Conservation (phyloP, 2,797 vertebrate genomes). For the Bufotes viridis region DNA sequence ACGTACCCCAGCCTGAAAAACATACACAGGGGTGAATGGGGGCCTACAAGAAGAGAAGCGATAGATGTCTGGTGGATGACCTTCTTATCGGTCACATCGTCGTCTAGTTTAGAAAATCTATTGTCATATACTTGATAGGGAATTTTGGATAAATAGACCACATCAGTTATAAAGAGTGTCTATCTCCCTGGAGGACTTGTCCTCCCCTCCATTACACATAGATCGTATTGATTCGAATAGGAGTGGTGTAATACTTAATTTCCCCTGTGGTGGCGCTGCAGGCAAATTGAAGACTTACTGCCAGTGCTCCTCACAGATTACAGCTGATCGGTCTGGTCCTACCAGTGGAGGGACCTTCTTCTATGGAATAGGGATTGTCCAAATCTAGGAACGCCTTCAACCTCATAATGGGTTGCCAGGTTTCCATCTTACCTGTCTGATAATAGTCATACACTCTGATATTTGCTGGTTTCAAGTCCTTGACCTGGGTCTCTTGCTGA, state of each 20-base stretch:
- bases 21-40: too few relatives aligned
- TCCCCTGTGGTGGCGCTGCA: background rate
- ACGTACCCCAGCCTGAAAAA: too few relatives aligned
- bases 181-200: background rate
- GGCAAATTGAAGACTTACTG: background rate
- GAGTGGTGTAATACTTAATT: background rate
- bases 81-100: too few relatives aligned
- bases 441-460: constrained; percentile 72
- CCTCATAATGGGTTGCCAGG: background rate
- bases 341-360: too few relatives aligned
- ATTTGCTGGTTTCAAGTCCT: constrained; percentile 69
- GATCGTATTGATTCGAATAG: background rate
- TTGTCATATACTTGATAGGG: too few relatives aligned
- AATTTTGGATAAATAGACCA: background rate
- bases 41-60: too few relatives aligned
- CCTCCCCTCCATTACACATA: background rate
- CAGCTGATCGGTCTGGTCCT: too few relatives aligned
- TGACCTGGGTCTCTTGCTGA: constrained; percentile 65
- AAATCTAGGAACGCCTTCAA: background rate
- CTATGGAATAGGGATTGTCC: background rate
- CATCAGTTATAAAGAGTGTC: background rate
- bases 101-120: too few relatives aligned
- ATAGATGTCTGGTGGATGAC: too few relatives aligned
- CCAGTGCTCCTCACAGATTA: background rate
- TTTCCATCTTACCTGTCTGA: constrained; percentile 27